phyloP scores from a whole-genome alignment of 2,797 vertebrate species.

The Mormyrops attenuatus region DNA sequence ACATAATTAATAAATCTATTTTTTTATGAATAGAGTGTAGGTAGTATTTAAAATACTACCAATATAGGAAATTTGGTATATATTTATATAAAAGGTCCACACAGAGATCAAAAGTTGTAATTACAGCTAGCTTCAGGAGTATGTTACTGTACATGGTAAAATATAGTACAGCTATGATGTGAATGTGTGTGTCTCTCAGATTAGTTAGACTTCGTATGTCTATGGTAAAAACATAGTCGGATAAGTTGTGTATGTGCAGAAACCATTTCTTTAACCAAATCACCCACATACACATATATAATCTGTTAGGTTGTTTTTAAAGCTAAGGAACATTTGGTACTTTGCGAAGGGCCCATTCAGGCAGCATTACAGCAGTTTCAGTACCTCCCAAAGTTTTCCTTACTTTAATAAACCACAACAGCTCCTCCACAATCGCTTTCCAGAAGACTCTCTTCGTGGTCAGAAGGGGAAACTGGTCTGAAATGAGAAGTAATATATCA shows the following conservation, averaged over 20 bases:
- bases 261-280: not conserved
- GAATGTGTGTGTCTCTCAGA: not conserved
- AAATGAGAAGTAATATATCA: conserved; percentile 11
- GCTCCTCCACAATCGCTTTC: conserved; percentile 89
- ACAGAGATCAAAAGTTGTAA: not conserved
- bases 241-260: not conserved
- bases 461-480: conserved; percentile 88
- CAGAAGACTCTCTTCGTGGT: conserved; percentile 95
- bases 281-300: not conserved
- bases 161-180: not conserved
- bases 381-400: not conserved
- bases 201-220: not conserved
- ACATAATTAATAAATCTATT: no score
- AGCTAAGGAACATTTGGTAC: not conserved
- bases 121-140: not conserved
- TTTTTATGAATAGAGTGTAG: no score
- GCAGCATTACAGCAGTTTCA: not conserved
- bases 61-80: not conserved
- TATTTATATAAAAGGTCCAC: not conserved
- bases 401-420: conserved; percentile 97
- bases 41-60: no score
- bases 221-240: not conserved
- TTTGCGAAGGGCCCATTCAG: not conserved
- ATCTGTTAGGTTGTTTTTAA: not conserved
- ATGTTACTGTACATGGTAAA: not conserved